phyloP scores from a whole-genome alignment of 2,888 invertebrate genomes.

The Pelosia muscerda region DNA sequence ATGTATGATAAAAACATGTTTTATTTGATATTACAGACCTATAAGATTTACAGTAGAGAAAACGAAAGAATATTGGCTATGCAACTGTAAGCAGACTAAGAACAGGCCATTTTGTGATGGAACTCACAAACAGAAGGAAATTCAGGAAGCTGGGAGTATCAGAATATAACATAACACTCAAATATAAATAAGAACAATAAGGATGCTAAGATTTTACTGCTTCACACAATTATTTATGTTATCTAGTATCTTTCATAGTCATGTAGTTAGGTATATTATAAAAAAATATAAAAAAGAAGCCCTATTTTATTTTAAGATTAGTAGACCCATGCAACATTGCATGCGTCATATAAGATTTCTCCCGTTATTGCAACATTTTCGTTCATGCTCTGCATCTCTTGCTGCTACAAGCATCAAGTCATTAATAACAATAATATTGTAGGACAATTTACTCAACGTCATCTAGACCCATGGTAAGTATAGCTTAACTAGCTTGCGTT shows the following conservation, averaged over 20 bases:
- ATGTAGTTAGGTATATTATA: neutral
- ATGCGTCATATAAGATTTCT: too few species aligned
- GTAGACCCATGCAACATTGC: too few species aligned
- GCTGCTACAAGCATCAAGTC: too few species aligned
- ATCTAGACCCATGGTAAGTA: too few species aligned
- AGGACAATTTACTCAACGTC: too few species aligned
- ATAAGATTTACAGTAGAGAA: slow-evolving; percentile 94
- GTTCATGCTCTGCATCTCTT: too few species aligned
- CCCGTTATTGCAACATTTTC: too few species aligned
- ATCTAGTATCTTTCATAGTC: neutral
- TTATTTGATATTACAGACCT: slow-evolving; percentile 85
- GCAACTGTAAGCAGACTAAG: slow-evolving; percentile 98
- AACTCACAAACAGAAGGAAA: slow-evolving; percentile 92
- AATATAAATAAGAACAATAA: neutral
- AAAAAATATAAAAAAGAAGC: neutral
- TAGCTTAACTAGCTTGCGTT: too few species aligned
- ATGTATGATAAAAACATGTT: neutral
- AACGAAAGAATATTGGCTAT: slow-evolving; percentile 98
- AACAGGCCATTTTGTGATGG: slow-evolving; percentile 99
- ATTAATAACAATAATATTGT: too few species aligned
- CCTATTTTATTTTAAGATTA: neutral
- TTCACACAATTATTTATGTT: neutral
- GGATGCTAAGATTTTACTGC: neutral
- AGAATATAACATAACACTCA: slow-evolving; percentile 56
- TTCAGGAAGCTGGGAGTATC: slow-evolving; percentile 87